Conservation (phyloP, 2,888 invertebrate genomes). For the Embidobia sp. region DNA sequence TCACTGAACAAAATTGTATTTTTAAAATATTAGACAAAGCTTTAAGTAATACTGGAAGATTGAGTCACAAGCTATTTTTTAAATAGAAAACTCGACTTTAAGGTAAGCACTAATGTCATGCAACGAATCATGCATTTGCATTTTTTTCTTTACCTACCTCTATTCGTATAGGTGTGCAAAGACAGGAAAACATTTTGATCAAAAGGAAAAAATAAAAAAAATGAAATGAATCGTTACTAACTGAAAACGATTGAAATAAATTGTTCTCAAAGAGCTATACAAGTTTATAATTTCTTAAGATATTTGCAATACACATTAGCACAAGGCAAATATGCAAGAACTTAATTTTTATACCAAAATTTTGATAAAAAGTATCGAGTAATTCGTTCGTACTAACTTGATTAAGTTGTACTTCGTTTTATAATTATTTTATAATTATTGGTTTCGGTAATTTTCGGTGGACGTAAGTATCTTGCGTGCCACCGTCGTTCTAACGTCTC, state of each 20-base stretch:
- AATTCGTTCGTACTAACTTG: not conserved
- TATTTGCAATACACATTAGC: not conserved
- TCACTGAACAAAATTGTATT: too few species aligned
- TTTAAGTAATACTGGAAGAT: not conserved
- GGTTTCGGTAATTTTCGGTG: conserved; percentile 36
- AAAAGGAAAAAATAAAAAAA: not conserved
- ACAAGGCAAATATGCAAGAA: not conserved
- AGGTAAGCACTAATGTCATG: not conserved
- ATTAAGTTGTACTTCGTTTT: not conserved
- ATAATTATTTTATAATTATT: not conserved
- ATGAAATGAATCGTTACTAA: not conserved
- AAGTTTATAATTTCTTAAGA: too few species aligned
- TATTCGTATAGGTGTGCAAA: conserved; percentile 78
- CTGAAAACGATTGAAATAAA: not conserved
- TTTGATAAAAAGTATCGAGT: not conserved
- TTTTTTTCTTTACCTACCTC: conserved; percentile 75
- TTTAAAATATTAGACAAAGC: too few species aligned
- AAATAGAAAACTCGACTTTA: too few species aligned
- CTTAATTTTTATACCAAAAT: too few species aligned
- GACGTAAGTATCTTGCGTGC: conserved; percentile 38
- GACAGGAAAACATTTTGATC: conserved; percentile 77
- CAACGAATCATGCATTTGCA: not conserved
- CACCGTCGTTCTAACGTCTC: conserved; percentile 61
- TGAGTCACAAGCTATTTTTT: too few species aligned
- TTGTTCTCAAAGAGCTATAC: too few species aligned